phyloP scores from a whole-genome alignment of 2,797 vertebrate species.

The Sphenopsis melanotis region DNA sequence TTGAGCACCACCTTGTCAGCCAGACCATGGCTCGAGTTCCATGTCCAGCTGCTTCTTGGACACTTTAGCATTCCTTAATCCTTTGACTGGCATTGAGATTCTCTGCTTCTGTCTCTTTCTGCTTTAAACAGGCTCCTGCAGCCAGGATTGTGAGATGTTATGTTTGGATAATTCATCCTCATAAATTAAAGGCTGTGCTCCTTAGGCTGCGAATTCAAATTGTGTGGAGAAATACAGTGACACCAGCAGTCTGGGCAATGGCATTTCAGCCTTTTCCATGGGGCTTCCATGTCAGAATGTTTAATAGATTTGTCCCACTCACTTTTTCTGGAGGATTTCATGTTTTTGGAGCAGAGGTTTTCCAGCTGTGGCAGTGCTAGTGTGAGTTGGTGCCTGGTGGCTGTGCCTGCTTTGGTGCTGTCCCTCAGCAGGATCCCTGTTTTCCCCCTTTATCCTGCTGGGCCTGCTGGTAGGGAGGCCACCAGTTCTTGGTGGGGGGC shows the following conservation, averaged over 20 bases:
- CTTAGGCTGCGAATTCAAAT: background rate
- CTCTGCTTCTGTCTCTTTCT: background rate
- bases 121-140: background rate
- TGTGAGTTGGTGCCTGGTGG: background rate
- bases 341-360: background rate
- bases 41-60: background rate
- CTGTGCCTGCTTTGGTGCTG: background rate
- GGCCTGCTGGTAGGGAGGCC: background rate
- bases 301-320: background rate
- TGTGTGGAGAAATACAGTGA: background rate
- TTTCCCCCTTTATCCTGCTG: background rate
- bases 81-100: background rate
- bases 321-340: background rate
- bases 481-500: rapidly evolving
- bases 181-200: background rate
- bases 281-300: background rate
- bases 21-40: background rate
- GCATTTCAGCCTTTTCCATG: background rate
- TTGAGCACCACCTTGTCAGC: background rate
- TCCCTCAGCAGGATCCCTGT: background rate
- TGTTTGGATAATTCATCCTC: background rate
- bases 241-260: background rate
- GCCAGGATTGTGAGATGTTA: background rate
- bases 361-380: background rate
- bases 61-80: background rate